A percentile compares a stretch with the other conserved stretches of the same genome.
These are phyloP conservation scores for Varanus salvator DNA, from an alignment of 2,113 vertebrate species.

Conservation along the genomic window DNA sequence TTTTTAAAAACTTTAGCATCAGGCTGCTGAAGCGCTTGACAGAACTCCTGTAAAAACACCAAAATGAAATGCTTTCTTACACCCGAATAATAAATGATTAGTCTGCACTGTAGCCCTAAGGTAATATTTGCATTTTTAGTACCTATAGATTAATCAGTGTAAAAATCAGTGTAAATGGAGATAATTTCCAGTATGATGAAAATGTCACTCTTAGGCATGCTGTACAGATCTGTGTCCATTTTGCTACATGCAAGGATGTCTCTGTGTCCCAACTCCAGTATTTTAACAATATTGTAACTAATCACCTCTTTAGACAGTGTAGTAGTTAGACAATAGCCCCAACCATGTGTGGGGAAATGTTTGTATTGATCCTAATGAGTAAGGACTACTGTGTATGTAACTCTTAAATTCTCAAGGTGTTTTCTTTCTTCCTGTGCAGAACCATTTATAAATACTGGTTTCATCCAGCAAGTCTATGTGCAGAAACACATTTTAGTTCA, in stretches of 20 bases:
- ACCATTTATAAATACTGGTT: neutral
- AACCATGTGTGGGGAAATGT: neutral
- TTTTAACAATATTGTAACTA: neutral
- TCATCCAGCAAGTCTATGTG: neutral
- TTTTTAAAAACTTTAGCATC: conserved; percentile 97
- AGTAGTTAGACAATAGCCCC: neutral
- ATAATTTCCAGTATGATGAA: neutral
- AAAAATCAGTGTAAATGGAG: too few relatives aligned
- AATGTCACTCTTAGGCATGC: too few relatives aligned
- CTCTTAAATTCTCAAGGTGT: neutral
- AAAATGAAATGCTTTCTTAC: conserved; percentile 15
- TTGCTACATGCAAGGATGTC: neutral
- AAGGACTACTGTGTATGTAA: neutral
- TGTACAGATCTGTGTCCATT: neutral
- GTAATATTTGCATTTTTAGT: neutral
- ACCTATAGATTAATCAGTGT: neutral
- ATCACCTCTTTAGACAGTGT: neutral
- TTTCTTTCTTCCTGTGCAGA: neutral
- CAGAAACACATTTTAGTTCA: neutral
- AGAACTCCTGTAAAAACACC: conserved; percentile 83
- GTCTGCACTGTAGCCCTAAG: neutral
- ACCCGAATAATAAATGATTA: neutral
- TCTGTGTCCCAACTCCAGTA: neutral
- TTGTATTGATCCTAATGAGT: neutral
- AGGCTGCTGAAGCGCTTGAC: conserved; percentile 95